Base-by-base conservation (phyloP, 2,797 vertebrate species). In the Ataeniobius toweri region DNA sequence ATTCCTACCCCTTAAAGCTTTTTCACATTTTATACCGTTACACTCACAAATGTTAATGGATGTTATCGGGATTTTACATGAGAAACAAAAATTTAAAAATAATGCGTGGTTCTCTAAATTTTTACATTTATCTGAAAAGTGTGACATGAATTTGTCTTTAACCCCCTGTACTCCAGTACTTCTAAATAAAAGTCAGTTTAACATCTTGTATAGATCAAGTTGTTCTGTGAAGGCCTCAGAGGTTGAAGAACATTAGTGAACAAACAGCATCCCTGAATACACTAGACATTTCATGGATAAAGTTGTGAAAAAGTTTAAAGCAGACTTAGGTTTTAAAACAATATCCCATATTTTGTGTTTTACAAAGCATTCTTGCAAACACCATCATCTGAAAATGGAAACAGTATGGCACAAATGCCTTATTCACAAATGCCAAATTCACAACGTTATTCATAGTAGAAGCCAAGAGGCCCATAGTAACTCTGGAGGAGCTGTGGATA, bases 1-100 rank as follows among this genome's bases (percentile, higher is more conserved):
- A 70, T 26, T 46, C 39, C 46, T 16, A 16, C 67, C 5, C 3
- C 14, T 1, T 24, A 67, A 36, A 67, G 9, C 63, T 41, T 67
- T 41, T 70, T 70, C 44, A 70, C 44, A 46, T 70, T 70, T 70
- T 70, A 16, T 70, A 8, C 67, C 18, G 24, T 70, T 48, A 70
- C n/a, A 18, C 46, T 12, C 16, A n/a, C 22, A 68, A 68, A n/a
- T 39, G 22, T 65, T 39, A 22, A 65, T 63, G 31, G 0, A 26
- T 65, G 6, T 6, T 8, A 24, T 41, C 6, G 9, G 20, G 20
- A 24, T 24, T 55, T 68, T 44, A 68, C 41, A 2, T 6, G 5
- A n/a, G 6, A 68, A 68, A n/a, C 20, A 55, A 24, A 5, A 55
- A 22, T 6, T 55, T 9, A 58, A 36, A 61, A 53, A 16, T 14